Percentiles rank a stretch among this genome's conserved stretches.
These are phyloP conservation scores for Nomada ferruginata DNA, from an alignment of 2,888 invertebrate species.

Conservation along the genomic window DNA sequence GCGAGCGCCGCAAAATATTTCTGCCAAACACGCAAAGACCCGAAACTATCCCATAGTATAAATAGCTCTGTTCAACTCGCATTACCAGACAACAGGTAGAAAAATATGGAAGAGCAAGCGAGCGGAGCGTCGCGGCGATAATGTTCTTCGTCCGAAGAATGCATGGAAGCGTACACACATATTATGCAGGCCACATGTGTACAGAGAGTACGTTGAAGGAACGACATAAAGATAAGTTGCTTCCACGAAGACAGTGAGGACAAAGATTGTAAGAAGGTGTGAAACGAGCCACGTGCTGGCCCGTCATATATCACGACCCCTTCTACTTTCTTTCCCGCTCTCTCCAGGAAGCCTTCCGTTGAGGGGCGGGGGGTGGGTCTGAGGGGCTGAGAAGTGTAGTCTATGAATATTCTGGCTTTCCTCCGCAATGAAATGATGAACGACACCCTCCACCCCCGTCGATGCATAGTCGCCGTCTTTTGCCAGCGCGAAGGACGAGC, in stretches of 20 bases:
- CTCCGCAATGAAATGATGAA: constrained; percentile 81
- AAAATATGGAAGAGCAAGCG: constrained; percentile 11
- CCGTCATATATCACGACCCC: constrained; percentile 78
- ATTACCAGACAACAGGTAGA: constrained; percentile 14
- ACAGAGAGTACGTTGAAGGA: constrained; percentile 67
- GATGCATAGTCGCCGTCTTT: constrained; percentile 53
- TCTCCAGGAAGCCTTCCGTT: constrained; percentile 44
- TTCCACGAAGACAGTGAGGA: constrained; percentile 74
- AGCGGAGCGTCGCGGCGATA: constrained; percentile 26
- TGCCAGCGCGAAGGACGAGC: constrained; percentile 62
- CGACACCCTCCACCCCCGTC: constrained; percentile 72
- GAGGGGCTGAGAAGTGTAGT: constrained; percentile 60
- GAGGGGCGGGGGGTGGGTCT: constrained; percentile 44
- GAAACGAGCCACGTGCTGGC: constrained; percentile 80
- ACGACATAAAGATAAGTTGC: constrained; percentile 75
- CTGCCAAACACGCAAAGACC: too few species aligned
- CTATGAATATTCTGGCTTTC: constrained; percentile 82
- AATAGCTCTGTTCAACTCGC: constrained; percentile 27
- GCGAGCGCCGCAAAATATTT: too few species aligned
- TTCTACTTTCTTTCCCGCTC: constrained; percentile 54
- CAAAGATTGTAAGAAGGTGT: constrained; percentile 80
- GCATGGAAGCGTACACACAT: constrained; percentile 19
- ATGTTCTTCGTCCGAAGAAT: constrained; percentile 44
- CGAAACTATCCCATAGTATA: too few species aligned
- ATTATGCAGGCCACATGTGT: constrained; percentile 52